A percentile compares a stretch with the other conserved stretches of the same genome.
Conservation (phyloP, 1,140 invertebrate species). For the Polyergus mexicanus region DNA sequence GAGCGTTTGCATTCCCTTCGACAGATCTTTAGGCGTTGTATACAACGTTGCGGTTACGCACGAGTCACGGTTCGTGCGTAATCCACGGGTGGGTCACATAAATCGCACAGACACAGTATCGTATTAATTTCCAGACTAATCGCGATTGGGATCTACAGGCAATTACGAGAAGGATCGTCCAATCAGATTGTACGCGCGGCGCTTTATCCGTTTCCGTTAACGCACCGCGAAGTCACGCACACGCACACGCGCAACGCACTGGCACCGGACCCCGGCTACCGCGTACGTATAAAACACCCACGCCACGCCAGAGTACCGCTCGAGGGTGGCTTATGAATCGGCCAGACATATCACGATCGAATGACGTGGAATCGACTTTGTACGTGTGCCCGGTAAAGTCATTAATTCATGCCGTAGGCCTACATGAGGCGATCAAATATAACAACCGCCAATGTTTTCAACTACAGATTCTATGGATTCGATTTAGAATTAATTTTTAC, state of each 20-base stretch:
- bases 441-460: conserved; percentile 1
- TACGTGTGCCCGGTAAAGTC: not conserved
- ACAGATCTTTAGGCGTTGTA: conserved; percentile 54
- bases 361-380: conserved; percentile 60
- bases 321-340: conserved; percentile 70
- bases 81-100: conserved; percentile 77
- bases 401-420: conserved; percentile 48
- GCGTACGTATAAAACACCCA: conserved; percentile 55
- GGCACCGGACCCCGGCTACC: not conserved
- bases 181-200: conserved; percentile 80
- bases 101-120: conserved; percentile 80
- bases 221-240: conserved; percentile 80
- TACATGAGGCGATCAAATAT: conserved; percentile 39
- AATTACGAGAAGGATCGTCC: conserved; percentile 83
- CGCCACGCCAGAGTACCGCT: conserved; percentile 28
- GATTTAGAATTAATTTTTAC: conserved; percentile 3
- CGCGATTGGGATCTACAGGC: conserved; percentile 84
- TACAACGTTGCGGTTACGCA: conserved; percentile 39
- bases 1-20: conserved; percentile 37
- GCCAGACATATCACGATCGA: conserved; percentile 70
- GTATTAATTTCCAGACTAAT: conserved; percentile 84
- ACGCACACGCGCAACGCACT: conserved; percentile 75
- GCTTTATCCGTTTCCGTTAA: conserved; percentile 82
- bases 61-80: conserved; percentile 67
- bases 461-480: not conserved